Conservation (phyloP, 2,888 invertebrate species). For the Hypomecis punctinalis region DNA sequence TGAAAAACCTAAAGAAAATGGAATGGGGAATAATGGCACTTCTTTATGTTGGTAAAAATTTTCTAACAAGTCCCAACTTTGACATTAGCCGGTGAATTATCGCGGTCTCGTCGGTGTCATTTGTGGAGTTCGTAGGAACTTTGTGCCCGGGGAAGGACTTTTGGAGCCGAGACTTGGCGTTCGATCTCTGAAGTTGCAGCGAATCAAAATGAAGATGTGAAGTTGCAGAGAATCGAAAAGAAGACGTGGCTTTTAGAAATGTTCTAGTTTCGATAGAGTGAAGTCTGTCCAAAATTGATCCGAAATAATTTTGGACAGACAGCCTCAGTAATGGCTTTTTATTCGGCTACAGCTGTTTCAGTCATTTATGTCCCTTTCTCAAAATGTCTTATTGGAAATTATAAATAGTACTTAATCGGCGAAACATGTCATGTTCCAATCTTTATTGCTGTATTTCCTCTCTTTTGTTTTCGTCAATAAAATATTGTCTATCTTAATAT, state of each 20-base stretch:
- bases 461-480: too few relatives aligned
- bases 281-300: too few relatives aligned
- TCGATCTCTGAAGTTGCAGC: conserved; percentile 25
- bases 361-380: too few relatives aligned
- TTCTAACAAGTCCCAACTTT: conserved; percentile 78
- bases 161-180: conserved; percentile 57
- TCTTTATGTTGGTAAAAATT: conserved; percentile 73
- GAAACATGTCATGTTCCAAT: too few relatives aligned
- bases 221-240: conserved; percentile 11
- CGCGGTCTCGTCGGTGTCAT: conserved; percentile 80
- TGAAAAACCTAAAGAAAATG: conserved; percentile 56
- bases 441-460: too few relatives aligned
- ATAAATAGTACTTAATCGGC: too few relatives aligned
- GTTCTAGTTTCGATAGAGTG: not conserved
- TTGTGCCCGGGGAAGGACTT: conserved; percentile 58
- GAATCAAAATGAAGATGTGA: conserved; percentile 10
- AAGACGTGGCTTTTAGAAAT: not conserved
- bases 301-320: too few relatives aligned
- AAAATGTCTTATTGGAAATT: too few relatives aligned
- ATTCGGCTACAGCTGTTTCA: too few relatives aligned
- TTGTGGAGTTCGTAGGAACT: conserved; percentile 74
- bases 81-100: conserved; percentile 82
- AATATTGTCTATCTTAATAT: too few relatives aligned
- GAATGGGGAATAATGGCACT: conserved; percentile 67
- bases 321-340: too few relatives aligned